A percentile compares a stretch with the other conserved stretches of the same genome.
These are phyloP conservation scores for Philonicus albiceps DNA, from an alignment of 2,888 invertebrate species.

Conservation along the genomic window DNA sequence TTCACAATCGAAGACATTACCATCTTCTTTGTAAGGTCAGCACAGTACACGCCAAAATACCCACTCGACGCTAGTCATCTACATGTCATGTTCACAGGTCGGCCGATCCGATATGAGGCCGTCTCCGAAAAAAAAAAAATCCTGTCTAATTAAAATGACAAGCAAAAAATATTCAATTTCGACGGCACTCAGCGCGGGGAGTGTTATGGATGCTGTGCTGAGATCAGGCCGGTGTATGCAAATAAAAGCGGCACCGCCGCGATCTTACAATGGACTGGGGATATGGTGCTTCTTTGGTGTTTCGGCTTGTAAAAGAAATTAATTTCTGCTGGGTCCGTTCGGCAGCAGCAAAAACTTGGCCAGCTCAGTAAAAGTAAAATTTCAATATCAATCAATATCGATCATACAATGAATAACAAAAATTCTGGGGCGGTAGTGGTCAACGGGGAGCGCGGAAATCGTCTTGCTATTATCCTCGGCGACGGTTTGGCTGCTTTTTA, in stretches of 20 bases:
- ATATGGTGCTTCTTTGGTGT: background rate
- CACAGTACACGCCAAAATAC: conserved; percentile 11
- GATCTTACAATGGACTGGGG: background rate
- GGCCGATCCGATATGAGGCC: background rate
- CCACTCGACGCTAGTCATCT: conserved; percentile 24
- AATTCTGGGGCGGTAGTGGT: background rate
- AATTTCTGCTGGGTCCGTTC: background rate
- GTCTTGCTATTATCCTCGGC: conserved; percentile 4
- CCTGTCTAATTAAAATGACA: conserved; percentile 47
- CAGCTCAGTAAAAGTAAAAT: conserved; percentile 23
- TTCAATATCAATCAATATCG: conserved; percentile 38
- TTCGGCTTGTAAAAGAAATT: conserved; percentile 12
- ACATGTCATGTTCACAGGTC: conserved; percentile 25
- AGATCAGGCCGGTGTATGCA: conserved; percentile 21
- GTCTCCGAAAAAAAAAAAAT: conserved; percentile 1
- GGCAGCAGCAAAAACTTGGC: background rate
- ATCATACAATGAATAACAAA: conserved; percentile 12
- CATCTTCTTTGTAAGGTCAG: conserved; percentile 11
- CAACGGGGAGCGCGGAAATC: background rate
- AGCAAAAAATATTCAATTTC: conserved; percentile 49
- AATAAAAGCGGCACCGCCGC: conserved; percentile 17
- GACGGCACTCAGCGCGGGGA: background rate
- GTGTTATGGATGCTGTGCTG: background rate
- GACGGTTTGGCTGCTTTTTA: conserved; percentile 42
- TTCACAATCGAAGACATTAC: conserved; percentile 31